Base-by-base conservation (phyloP, 2,888 invertebrate genomes). In the Euzetes globulus region DNA sequence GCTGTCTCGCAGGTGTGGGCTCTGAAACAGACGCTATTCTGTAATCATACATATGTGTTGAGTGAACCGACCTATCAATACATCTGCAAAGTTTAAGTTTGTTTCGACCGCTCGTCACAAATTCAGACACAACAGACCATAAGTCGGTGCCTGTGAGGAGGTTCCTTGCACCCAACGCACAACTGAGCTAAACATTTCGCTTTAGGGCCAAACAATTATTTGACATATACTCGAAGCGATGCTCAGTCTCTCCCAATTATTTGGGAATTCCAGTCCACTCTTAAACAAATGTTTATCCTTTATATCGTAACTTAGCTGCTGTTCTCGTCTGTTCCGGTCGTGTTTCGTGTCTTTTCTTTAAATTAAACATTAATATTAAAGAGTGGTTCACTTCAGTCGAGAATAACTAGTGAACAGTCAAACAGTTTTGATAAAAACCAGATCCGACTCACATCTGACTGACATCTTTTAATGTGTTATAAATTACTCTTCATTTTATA, bases 1-100 rank as follows among this genome's bases (percentile, higher is more conserved):
- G 63, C 63, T 63, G 63, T 33, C 33, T 63, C 63, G 63, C 63
- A 63, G 63, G 63, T 63, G 63, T 63, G 63, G 29, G 17, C 29
- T 5, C 33, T 22, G 22, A 63, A 9, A 63, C 33, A 27, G n/a
- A 27, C 27, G 27, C 63, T 63, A 63, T 63, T 29, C 25, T 63
- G 27, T 29, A 29, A 63, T 63, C 17, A 63, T 63, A 33, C 63
- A 63, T 63, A 63, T 63, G 63, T 29, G 29, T 63, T 63, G 63
- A 63, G 63, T 63, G 63, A 63, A 25, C 63, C 25, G 22, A 63
- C 15, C 15, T 63, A 63, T 13, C 55, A 29, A 15, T 63, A 63
- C 63, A 63, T 63, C 63, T 63, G 63, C 25, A 63, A 33, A n/a
- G 7, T 63, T 13, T 63, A 63, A 63, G 63, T 63, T 63, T 55